Percentiles rank a stretch among this genome's conserved stretches.
phyloP scores from a whole-genome alignment of 2,888 invertebrate species.

The Parapristionchus giblindavisi region DNA sequence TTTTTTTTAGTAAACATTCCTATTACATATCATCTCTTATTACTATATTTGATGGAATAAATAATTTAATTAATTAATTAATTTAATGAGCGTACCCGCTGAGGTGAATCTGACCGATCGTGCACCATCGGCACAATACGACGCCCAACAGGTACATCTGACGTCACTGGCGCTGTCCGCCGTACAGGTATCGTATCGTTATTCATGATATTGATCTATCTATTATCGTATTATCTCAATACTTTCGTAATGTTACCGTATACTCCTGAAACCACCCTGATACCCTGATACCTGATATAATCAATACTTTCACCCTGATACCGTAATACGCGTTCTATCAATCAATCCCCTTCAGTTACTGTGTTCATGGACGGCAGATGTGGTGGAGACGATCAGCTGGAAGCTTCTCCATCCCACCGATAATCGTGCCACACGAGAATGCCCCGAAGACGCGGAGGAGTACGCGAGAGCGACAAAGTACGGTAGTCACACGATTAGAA shows the following conservation, averaged over 20 bases:
- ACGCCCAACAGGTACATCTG: slow-evolving; percentile 88
- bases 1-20: no score
- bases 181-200: slow-evolving; percentile 77
- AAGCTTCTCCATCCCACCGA: slow-evolving; percentile 97
- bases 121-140: slow-evolving; percentile 79
- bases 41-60: no score
- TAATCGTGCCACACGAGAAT: slow-evolving; percentile 91
- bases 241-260: no score
- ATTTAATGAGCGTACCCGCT: no score
- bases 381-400: slow-evolving; percentile 82
- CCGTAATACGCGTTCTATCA: no score
- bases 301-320: no score
- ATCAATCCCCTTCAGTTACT: slow-evolving; percentile 81
- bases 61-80: no score
- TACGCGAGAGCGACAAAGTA: slow-evolving; percentile 83
- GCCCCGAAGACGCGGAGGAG: slow-evolving; percentile 90
- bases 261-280: no score
- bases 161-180: slow-evolving; percentile 90
- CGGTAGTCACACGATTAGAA: background rate
- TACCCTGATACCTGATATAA: no score
- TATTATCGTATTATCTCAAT: no score
- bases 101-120: slow-evolving; percentile 71
- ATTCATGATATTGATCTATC: no score
- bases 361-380: slow-evolving; percentile 95
- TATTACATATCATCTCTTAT: no score